A percentile compares a stretch with the other conserved stretches of the same genome.
Conservation (phyloP, 2,113 vertebrate species). For the Rhinolophus sinicus region DNA sequence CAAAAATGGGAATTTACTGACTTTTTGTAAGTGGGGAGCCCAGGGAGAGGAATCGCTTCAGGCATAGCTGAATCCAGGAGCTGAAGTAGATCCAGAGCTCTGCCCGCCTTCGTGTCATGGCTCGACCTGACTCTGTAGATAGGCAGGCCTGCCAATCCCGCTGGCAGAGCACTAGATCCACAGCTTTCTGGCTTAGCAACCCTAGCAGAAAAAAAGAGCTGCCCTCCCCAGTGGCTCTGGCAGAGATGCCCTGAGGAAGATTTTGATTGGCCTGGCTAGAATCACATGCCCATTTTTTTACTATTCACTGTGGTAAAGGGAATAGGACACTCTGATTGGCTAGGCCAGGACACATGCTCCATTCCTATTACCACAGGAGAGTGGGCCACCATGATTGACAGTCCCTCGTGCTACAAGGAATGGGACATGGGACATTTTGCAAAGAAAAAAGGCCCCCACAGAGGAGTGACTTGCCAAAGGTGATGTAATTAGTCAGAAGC, state of each 20-base stretch:
- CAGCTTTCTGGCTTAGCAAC: neutral
- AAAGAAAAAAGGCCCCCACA: neutral
- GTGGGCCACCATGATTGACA: neutral
- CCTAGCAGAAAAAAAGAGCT: neutral
- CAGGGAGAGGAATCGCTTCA: neutral
- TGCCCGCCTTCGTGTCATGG: neutral
- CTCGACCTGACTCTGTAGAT: neutral
- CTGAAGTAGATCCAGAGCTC: neutral
- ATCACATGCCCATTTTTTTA: neutral
- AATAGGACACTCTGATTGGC: neutral
- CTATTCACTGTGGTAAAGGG: neutral
- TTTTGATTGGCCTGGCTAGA: slow-evolving; percentile 20
- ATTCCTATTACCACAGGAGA: neutral
- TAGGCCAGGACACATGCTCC: neutral
- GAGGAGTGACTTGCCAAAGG: neutral
- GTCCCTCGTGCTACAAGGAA: neutral
- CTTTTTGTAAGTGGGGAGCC: neutral
- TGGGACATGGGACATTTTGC: neutral
- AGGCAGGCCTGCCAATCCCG: neutral
- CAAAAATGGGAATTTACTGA: neutral
- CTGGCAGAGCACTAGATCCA: neutral
- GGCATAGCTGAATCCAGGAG: slow-evolving; percentile 38
- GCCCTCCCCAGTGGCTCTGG: neutral
- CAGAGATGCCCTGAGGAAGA: neutral
- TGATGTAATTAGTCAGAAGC: neutral